Evolutionary conservation across 2,888 invertebrate genomes (phyloP).

Genomic region (Heliconius hortense): DNA sequence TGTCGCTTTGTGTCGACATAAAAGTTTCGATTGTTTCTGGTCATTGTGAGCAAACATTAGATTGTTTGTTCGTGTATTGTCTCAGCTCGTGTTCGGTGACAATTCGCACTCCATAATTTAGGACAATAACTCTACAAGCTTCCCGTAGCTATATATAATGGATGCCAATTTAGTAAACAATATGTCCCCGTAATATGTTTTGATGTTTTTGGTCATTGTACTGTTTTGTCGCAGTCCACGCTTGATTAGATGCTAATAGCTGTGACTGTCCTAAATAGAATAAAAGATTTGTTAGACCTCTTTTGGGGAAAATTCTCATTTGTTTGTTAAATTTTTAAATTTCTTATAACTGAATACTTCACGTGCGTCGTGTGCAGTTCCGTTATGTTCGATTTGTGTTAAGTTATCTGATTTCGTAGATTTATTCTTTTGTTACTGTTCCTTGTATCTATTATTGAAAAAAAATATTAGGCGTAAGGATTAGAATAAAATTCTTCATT

Average conservation of each 20-base stretch:
- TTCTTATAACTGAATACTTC: conserved; percentile 54
- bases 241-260: conserved; percentile 66
- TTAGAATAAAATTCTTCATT: not conserved
- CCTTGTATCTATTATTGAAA: not conserved
- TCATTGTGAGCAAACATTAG: conserved; percentile 62
- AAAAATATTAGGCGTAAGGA: not conserved
- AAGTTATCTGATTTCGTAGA: conserved; percentile 20
- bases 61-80: conserved; percentile 50
- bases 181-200: conserved; percentile 74
- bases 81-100: conserved; percentile 46
- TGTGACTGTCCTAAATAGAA: conserved; percentile 61
- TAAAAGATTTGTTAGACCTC: conserved; percentile 51
- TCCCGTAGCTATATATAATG: conserved; percentile 69
- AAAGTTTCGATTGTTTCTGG: conserved; percentile 54
- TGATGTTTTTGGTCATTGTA: conserved; percentile 72
- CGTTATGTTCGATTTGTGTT: conserved; percentile 52
- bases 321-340: conserved; percentile 56
- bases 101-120: conserved; percentile 57
- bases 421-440: conserved; percentile 6
- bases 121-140: conserved; percentile 60
- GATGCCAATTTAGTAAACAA: conserved; percentile 74
- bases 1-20: conserved; percentile 50
- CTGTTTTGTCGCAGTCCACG: conserved; percentile 53
- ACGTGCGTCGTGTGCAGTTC: conserved; percentile 60
- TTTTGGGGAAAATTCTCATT: conserved; percentile 46